These are phyloP conservation scores for Ischnus inquisitorius DNA, from an alignment of 2,888 invertebrate species.

Conservation along the genomic window DNA sequence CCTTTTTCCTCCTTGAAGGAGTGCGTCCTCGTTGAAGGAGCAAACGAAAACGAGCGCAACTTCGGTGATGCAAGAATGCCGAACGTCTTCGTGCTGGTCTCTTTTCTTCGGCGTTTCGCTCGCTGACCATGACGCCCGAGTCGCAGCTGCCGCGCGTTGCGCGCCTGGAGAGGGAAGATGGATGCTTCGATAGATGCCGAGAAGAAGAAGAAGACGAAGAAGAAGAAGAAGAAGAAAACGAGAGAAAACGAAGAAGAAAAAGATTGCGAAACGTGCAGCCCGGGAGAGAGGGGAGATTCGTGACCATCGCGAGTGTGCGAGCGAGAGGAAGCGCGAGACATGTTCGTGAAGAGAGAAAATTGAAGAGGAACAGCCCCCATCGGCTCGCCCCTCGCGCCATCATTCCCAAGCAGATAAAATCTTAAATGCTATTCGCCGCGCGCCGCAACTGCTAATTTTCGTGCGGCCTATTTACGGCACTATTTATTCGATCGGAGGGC, in stretches of 20 bases:
- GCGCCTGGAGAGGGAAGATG: slow-evolving; percentile 65
- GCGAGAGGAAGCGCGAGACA: slow-evolving; percentile 23
- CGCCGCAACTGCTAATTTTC: slow-evolving; percentile 80
- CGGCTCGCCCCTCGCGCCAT: slow-evolving; percentile 65
- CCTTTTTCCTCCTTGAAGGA: no score
- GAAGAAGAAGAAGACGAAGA: slow-evolving; percentile 48
- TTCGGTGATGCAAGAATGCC: slow-evolving; percentile 58
- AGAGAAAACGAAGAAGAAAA: slow-evolving; percentile 60
- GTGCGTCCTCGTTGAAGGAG: no score
- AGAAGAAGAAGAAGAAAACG: slow-evolving; percentile 25
- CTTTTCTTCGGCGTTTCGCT: slow-evolving; percentile 65
- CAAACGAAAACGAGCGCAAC: slow-evolving; percentile 32
- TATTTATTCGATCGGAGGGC: slow-evolving; percentile 80
- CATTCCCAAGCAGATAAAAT: slow-evolving; percentile 76
- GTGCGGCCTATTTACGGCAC: slow-evolving; percentile 77
- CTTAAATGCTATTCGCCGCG: slow-evolving; percentile 78
- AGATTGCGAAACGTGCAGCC: slow-evolving; percentile 9
- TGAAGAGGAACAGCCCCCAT: slow-evolving; percentile 60
- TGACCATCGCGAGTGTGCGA: slow-evolving; percentile 5
- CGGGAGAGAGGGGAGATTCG: slow-evolving; percentile 21
- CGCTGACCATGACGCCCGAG: slow-evolving; percentile 74
- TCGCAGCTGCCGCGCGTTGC: slow-evolving; percentile 75
- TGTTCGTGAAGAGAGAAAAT: slow-evolving; percentile 48
- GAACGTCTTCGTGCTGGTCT: slow-evolving; percentile 50
- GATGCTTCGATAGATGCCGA: slow-evolving; percentile 68